Conservation (phyloP, 2,888 invertebrate species). For the Noctua fimbriata region DNA sequence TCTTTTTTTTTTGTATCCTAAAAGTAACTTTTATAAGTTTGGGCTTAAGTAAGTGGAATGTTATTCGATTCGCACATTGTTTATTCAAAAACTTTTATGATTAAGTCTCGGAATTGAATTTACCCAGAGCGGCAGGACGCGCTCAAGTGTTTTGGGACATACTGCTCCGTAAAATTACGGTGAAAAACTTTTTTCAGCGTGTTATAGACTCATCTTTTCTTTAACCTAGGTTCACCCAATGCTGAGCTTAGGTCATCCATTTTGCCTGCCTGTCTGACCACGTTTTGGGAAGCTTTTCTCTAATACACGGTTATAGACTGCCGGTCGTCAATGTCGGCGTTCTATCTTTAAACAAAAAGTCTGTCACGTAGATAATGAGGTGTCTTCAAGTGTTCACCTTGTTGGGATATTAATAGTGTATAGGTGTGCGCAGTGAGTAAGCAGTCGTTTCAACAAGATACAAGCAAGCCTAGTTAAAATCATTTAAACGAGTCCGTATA, state of each 20-base stretch:
- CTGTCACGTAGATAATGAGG: not conserved
- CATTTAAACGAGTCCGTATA: not conserved
- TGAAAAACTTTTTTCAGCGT: not conserved
- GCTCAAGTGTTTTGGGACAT: slow-evolving; percentile 57
- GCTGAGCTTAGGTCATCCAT: not conserved
- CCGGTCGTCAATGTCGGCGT: not conserved
- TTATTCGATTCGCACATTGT: slow-evolving; percentile 72
- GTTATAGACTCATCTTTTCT: not conserved
- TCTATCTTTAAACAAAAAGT: not conserved
- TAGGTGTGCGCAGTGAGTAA: not conserved
- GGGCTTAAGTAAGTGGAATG: slow-evolving; percentile 62
- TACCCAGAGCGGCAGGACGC: slow-evolving; percentile 58
- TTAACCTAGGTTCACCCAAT: not conserved
- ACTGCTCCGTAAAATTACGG: slow-evolving; percentile 26
- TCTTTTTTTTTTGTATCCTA: slow-evolving; percentile 25
- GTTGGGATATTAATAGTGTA: not conserved
- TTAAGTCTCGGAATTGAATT: slow-evolving; percentile 78
- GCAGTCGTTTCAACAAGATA: not conserved
- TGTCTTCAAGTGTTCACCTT: not conserved
- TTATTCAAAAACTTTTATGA: slow-evolving; percentile 81
- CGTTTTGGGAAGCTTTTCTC: not conserved
- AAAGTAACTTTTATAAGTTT: slow-evolving; percentile 48
- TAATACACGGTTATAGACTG: not conserved
- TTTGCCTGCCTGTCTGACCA: not conserved
- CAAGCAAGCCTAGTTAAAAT: not conserved